Base-by-base conservation (phyloP, 2,888 invertebrate genomes). In the Uloborus plumipes region DNA sequence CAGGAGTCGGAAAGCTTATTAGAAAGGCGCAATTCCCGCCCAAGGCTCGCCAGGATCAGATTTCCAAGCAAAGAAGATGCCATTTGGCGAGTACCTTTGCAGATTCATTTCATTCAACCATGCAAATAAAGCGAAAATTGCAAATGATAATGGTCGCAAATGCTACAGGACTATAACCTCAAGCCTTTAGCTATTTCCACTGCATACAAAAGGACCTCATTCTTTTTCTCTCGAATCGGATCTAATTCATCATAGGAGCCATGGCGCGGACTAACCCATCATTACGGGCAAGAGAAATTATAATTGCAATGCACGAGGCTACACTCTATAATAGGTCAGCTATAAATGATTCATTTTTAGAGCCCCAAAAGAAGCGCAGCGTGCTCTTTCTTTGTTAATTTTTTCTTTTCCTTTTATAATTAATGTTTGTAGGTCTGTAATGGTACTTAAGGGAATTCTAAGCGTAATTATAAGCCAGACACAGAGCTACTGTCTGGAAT, bases 351-450 rank as follows among this genome's bases (percentile, higher is more conserved):
- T 79, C 79, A 73, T 79, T 79, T 73, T 53, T 53, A 39, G 53
- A 39, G 39, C 39, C 39, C 39, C 16, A 51, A 66, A 72, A 72
- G 72, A 59, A 67, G 55, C 58, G 71, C 31, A 39, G 9, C 14
- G 61, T 26, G 66, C n/a, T 18, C 26, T 67, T 39, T 39, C 39
- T 39, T 39, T 39, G 39, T 39, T 39, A 39, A 39, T 39, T 39
- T 39, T 39, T 39, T 39, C 50, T 73, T 73, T 73, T 69, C 50
- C 58, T 53, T 73, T 79, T 61, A 79, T 79, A 79, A 79, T 79
- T 79, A 73, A 79, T 79, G 79, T 79, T 79, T 79, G 73, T 79
- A 79, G 79, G 73, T 61, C 79, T 79, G 79, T 79, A 79, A 79
- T 79, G 79, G 73, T 61, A 67, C 79, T 67, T 14, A n/a, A 22